Conservation (phyloP, 2,113 vertebrate genomes). For the Sturnira hondurensis region DNA sequence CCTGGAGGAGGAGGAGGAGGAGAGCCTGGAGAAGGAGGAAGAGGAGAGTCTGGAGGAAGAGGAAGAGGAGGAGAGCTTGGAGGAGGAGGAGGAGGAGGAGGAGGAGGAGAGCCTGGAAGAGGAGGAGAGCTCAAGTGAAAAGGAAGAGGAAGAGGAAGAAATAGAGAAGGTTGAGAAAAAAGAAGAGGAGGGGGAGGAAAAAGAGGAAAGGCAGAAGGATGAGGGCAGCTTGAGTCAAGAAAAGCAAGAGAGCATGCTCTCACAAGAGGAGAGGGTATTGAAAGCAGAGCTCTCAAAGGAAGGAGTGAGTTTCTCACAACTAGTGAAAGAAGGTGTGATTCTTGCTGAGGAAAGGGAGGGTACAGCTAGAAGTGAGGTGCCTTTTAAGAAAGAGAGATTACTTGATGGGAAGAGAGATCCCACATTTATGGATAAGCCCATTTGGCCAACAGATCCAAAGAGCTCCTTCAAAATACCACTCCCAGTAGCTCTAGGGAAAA, state of each 20-base stretch:
- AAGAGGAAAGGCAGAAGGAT: not conserved
- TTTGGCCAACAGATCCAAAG: not conserved
- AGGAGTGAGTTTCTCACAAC: not conserved
- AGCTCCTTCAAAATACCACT: not conserved
- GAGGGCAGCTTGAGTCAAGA: not conserved
- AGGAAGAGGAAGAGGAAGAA: not conserved
- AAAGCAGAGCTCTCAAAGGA: not conserved
- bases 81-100: too few relatives aligned
- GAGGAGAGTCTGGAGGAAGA: not conserved
- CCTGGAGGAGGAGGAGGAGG: not conserved
- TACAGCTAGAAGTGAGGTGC: not conserved
- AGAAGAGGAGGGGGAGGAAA: not conserved
- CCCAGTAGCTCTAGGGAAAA: not conserved
- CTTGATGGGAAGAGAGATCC: not conserved
- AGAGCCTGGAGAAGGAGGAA: not conserved
- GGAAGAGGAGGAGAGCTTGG: not conserved
- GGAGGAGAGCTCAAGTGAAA: not conserved
- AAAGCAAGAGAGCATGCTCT: not conserved
- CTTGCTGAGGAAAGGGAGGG: not conserved
- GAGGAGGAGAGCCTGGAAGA: not conserved
- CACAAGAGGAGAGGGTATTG: not conserved
- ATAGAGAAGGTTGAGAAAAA: not conserved
- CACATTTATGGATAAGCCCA: not conserved
- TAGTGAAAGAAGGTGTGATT: not conserved
- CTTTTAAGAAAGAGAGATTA: not conserved